Base-by-base conservation (phyloP, 2,888 invertebrate species). In the Cyrtodaria siliqua region DNA sequence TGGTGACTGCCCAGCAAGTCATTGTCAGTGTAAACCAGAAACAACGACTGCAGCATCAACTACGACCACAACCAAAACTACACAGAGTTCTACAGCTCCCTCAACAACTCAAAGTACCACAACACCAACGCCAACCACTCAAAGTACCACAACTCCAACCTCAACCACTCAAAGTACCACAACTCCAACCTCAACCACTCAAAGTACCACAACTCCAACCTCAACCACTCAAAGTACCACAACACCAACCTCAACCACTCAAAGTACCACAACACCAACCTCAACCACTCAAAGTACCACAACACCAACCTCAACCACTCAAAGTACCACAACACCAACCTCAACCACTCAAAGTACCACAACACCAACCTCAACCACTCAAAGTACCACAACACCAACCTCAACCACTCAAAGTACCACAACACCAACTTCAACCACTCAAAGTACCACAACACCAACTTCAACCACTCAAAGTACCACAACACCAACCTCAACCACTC, bases 21-120 rank as follows among this genome's bases (percentile, higher is more conserved):
- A 76, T 44, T 76, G 76, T 62, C 66, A 61, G 56, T 76, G 76
- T 61, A 42, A 18, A 24, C 33, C 33, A 33, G 33, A 33, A 33
- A 33, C 33, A 8, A 33, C 33, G 4, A 33, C 33, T 33, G 12
- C 33, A 4, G 12, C 6, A 8, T 33, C 33, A 33, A 33, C 33
- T 8, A 33, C 33, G 16, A 53, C 68, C 20, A 33, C 33, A 33
- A 33, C 6, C 33, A 8, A 4, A 33, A 33, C 33, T 8, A 4
- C 33, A 8, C 33, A 33, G 12, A 8, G 6, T 12, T 33, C 33
- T 8, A 33, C 33, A 4, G 12, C 33, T 8, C 4, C 4, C 12
- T 33, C 33, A 33, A 33, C 33, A 33, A 33, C 33, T 8, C 33
- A 4, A 33, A 8, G 6, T 33, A 44, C 68, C 14, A 44, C 44